phyloP scores from a whole-genome alignment of 2,888 invertebrate genomes.

The Diaperis boleti region DNA sequence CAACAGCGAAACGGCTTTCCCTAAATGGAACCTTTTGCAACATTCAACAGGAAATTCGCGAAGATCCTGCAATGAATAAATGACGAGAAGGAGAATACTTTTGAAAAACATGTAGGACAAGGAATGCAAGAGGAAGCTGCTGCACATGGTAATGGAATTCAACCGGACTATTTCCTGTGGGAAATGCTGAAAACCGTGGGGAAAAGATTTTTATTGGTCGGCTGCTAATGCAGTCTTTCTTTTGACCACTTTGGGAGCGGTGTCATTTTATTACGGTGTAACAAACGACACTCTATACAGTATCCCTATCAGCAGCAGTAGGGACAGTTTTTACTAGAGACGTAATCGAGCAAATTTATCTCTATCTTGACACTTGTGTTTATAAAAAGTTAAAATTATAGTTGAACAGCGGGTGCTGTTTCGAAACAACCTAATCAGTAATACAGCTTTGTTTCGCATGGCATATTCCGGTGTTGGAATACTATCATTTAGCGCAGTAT shows the following conservation, averaged over 20 bases:
- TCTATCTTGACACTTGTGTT: too few relatives aligned
- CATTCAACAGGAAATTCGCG: conserved; percentile 26
- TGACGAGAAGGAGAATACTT: conserved; percentile 8
- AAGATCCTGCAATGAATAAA: conserved; percentile 19
- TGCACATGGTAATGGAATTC: not conserved
- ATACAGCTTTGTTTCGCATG: too few relatives aligned
- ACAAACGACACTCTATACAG: too few relatives aligned
- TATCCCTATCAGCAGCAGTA: too few relatives aligned
- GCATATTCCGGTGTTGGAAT: too few relatives aligned
- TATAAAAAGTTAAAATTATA: too few relatives aligned
- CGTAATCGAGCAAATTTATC: not conserved
- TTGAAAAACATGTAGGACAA: not conserved
- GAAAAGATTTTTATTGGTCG: not conserved
- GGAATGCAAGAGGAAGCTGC: not conserved
- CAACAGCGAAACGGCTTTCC: conserved; percentile 15
- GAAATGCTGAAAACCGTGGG: conserved; percentile 2
- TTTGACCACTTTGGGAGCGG: too few relatives aligned
- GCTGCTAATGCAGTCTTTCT: too few relatives aligned
- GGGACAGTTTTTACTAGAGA: not conserved
- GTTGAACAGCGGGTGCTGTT: too few relatives aligned
- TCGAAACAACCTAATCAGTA: too few relatives aligned
- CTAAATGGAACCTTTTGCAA: conserved; percentile 27
- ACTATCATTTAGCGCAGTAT: too few relatives aligned
- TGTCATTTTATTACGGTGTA: too few relatives aligned
- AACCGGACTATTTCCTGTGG: not conserved